Percentiles rank a stretch among this genome's conserved stretches.
phyloP scores from a whole-genome alignment of 2,888 invertebrate genomes.

The Ernsta delagoae region DNA sequence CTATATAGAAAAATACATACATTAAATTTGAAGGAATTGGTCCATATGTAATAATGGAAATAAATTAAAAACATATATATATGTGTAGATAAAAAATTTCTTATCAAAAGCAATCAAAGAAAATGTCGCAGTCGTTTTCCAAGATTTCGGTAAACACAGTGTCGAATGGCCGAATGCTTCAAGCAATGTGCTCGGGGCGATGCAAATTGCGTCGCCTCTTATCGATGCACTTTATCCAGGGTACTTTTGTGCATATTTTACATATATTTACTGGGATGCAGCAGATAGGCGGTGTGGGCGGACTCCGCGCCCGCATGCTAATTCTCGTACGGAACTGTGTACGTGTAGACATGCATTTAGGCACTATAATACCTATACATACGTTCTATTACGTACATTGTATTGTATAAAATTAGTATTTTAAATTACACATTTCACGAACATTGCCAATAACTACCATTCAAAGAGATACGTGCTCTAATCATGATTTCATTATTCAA shows the following conservation, averaged over 20 bases:
- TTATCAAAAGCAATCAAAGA: slow-evolving; percentile 2
- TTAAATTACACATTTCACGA: slow-evolving; percentile 33
- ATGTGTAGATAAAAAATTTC: too few relatives aligned
- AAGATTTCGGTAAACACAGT: slow-evolving; percentile 71
- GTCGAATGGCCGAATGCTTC: slow-evolving; percentile 64
- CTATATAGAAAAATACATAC: too few relatives aligned
- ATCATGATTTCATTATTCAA: slow-evolving; percentile 35
- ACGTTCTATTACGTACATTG: slow-evolving; percentile 14
- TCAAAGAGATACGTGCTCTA: slow-evolving; percentile 34
- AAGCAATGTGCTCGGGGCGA: slow-evolving; percentile 68
- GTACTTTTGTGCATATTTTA: slow-evolving; percentile 81
- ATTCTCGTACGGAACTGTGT: slow-evolving; percentile 59
- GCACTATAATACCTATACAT: slow-evolving; percentile 37
- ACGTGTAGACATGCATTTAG: slow-evolving; percentile 59
- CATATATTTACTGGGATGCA: slow-evolving; percentile 75
- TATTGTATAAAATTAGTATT: slow-evolving; percentile 42
- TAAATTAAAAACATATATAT: too few relatives aligned
- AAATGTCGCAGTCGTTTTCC: slow-evolving; percentile 25
- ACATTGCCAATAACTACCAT: slow-evolving; percentile 25
- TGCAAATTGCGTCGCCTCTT: slow-evolving; percentile 80
- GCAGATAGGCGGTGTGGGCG: slow-evolving; percentile 75
- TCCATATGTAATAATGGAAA: too few relatives aligned
- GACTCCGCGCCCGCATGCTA: slow-evolving; percentile 65
- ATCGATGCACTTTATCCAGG: slow-evolving; percentile 80
- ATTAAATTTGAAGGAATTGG: too few relatives aligned